Evolutionary conservation across 2,888 invertebrate genomes (phyloP).

Genomic region (Sarcophaga subvicina): DNA sequence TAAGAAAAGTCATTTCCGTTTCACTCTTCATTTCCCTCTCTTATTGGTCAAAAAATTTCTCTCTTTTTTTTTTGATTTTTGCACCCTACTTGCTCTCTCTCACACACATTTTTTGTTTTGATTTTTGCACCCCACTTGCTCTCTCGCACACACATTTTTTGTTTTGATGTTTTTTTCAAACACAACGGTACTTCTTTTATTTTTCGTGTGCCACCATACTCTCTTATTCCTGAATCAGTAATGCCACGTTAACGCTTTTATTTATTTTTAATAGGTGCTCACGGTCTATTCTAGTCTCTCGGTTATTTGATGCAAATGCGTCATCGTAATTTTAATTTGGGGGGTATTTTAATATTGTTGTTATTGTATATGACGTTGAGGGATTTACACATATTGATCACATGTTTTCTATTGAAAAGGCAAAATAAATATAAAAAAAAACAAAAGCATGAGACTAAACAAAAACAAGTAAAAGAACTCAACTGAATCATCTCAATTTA

Average conservation of each 20-base stretch:
- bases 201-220: not conserved
- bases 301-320: too few relatives aligned
- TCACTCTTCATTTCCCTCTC: conserved; percentile 3
- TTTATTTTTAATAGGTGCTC: too few relatives aligned
- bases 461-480: not conserved
- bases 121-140: too few relatives aligned
- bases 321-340: not conserved
- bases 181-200: not conserved
- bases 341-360: not conserved
- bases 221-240: not conserved
- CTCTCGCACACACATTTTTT: not conserved
- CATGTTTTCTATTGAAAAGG: conserved; percentile 6
- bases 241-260: not conserved
- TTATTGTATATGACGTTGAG: not conserved
- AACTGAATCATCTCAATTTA: conserved; percentile 48
- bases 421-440: not conserved
- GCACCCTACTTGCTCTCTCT: not conserved
- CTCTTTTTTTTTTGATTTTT: not conserved
- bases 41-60: not conserved
- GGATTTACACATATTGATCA: conserved; percentile 27
- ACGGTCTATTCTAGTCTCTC: not conserved
- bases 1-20: conserved; percentile 49
- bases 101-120: not conserved
- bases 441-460: not conserved
- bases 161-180: not conserved